Evolutionary conservation across 2,888 invertebrate species (phyloP).

Genomic region (Vanessa cardui): DNA sequence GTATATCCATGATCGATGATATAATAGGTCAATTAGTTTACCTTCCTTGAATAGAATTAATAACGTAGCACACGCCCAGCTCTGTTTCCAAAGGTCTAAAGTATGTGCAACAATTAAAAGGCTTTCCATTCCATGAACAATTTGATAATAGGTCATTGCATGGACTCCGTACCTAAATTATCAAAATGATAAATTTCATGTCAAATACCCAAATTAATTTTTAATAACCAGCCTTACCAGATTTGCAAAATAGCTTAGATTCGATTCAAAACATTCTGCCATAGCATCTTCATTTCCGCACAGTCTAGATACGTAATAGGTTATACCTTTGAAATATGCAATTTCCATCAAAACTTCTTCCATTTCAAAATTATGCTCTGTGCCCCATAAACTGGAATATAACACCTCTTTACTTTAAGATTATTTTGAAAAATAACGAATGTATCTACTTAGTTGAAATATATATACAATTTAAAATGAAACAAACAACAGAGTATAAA

Average conservation of each 20-base stretch:
- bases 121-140: conserved; percentile 84
- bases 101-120: conserved; percentile 85
- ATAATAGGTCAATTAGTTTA: conserved; percentile 6
- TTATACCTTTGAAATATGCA: conserved; percentile 87
- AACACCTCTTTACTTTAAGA: too few species aligned
- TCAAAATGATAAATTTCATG: not conserved
- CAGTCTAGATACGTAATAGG: conserved; percentile 86
- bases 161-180: conserved; percentile 77
- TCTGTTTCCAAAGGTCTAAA: conserved; percentile 86
- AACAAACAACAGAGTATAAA: too few species aligned
- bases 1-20: conserved; percentile 7
- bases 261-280: conserved; percentile 82
- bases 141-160: conserved; percentile 81
- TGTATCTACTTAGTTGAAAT: too few species aligned
- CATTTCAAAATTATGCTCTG: conserved; percentile 87
- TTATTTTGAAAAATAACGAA: too few species aligned
- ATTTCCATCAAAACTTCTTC: conserved; percentile 89
- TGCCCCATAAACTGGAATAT: conserved; percentile 83
- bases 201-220: not conserved
- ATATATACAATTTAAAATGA: too few species aligned
- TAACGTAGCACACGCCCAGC: conserved; percentile 85
- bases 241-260: conserved; percentile 84
- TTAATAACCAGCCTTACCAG: conserved; percentile 64
- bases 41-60: conserved; percentile 86
- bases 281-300: conserved; percentile 82